Conservation (phyloP, 2,888 invertebrate genomes). For the Nephrotoma guestfalica region DNA sequence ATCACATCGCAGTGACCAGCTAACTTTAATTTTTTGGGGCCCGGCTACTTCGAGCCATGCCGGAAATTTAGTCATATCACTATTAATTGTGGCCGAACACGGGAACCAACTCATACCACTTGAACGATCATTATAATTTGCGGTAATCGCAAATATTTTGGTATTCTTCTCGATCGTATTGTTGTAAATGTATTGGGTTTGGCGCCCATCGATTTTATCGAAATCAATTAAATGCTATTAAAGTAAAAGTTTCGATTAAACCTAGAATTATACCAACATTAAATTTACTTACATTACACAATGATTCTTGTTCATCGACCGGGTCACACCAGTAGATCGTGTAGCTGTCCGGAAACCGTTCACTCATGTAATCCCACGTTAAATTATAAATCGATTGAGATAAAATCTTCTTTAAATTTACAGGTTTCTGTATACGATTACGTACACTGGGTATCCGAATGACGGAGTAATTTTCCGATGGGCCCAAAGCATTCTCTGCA, state of each 20-base stretch:
- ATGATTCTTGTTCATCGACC: background rate
- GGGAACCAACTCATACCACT: conserved; percentile 70
- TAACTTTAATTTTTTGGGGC: conserved; percentile 39
- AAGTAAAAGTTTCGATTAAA: background rate
- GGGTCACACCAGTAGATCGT: background rate
- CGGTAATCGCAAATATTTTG: conserved; percentile 53
- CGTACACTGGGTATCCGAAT: background rate
- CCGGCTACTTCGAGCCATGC: conserved; percentile 36
- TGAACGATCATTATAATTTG: conserved; percentile 45
- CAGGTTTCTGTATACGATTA: background rate
- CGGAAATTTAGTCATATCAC: conserved; percentile 37
- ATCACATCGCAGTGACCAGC: conserved; percentile 58
- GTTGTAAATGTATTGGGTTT: conserved; percentile 23
- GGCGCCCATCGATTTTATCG: background rate
- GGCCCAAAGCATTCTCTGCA: background rate
- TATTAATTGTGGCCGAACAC: conserved; percentile 28
- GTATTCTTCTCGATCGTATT: conserved; percentile 35
- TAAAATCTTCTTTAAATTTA: background rate
- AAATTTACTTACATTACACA: background rate
- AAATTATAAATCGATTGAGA: background rate
- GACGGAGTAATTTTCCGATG: background rate
- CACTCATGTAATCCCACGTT: background rate
- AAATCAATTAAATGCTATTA: conserved; percentile 16
- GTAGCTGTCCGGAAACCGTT: background rate
- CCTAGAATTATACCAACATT: background rate